A percentile compares a stretch with the other conserved stretches of the same genome.
Conservation (phyloP, 2,888 invertebrate genomes). For the Herminia tarsipennalis region DNA sequence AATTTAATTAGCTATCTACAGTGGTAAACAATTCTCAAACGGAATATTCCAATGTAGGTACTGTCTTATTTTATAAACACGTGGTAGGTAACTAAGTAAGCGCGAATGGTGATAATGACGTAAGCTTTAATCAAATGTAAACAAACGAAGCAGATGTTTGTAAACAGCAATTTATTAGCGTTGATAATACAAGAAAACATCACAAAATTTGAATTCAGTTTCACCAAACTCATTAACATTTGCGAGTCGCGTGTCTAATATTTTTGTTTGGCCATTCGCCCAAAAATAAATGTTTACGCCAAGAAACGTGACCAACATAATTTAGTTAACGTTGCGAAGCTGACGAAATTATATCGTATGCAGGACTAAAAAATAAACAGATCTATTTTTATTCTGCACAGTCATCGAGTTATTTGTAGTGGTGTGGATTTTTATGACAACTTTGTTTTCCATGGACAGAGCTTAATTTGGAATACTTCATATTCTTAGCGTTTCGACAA, state of each 20-base stretch:
- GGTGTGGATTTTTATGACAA: constrained; percentile 23
- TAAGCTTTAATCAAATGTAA: not conserved
- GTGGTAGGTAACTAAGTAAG: too few relatives aligned
- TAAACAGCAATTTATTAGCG: constrained; percentile 5
- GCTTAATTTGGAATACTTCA: too few relatives aligned
- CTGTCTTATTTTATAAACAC: too few relatives aligned
- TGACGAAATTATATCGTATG: constrained; percentile 42
- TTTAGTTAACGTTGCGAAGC: constrained; percentile 38
- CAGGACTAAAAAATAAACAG: constrained; percentile 45
- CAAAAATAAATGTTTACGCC: constrained; percentile 53
- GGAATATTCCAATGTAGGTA: too few relatives aligned
- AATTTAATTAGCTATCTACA: too few relatives aligned
- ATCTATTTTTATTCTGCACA: constrained; percentile 48
- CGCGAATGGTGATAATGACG: too few relatives aligned
- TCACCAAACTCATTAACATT: too few relatives aligned
- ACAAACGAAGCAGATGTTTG: not conserved
- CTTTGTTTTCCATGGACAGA: too few relatives aligned
- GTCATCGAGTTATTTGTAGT: constrained; percentile 45
- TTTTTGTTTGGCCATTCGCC: constrained; percentile 56
- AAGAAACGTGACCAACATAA: constrained; percentile 60
- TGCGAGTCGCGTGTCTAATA: constrained; percentile 30
- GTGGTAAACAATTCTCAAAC: too few relatives aligned
- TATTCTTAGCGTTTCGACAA: too few relatives aligned
- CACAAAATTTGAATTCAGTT: too few relatives aligned
- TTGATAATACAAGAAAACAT: too few relatives aligned